A percentile compares a stretch with the other conserved stretches of the same genome.
phyloP scores from a whole-genome alignment of 2,797 vertebrate genomes.

The Clarias platycephalus region DNA sequence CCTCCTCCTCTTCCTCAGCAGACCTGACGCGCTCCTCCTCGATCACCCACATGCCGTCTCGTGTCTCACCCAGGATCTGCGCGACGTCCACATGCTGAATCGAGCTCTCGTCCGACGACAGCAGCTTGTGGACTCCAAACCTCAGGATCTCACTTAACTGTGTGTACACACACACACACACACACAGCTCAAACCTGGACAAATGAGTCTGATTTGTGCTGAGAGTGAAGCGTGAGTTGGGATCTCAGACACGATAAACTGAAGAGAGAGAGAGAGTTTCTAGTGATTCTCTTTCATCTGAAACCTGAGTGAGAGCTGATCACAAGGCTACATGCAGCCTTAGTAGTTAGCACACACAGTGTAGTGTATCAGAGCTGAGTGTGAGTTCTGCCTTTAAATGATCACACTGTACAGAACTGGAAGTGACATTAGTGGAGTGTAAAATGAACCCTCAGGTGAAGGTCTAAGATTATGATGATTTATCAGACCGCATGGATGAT shows the following conservation, averaged over 20 bases:
- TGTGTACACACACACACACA: conserved; percentile 11
- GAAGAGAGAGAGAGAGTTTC: no score
- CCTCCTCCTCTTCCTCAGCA: conserved; percentile 53
- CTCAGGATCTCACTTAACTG: conserved; percentile 90
- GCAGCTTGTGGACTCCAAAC: conserved; percentile 88
- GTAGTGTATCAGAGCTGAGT: background rate
- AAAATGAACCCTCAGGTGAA: background rate
- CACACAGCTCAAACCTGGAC: background rate
- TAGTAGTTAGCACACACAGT: background rate
- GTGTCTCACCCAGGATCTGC: conserved; percentile 81
- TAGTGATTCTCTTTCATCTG: no score
- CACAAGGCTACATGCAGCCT: no score
- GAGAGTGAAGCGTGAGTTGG: background rate
- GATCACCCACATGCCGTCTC: conserved; percentile 75
- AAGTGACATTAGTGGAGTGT: background rate
- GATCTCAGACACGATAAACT: no score
- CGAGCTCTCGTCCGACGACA: conserved; percentile 84
- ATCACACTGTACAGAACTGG: background rate
- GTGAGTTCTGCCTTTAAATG: background rate
- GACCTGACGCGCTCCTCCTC: conserved; percentile 59
- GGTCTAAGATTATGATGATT: background rate
- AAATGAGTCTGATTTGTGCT: background rate
- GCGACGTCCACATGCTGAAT: conserved; percentile 80
- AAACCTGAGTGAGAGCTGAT: no score
- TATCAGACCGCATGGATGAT: background rate